Evolutionary conservation across 2,888 invertebrate genomes (phyloP), one percentile per base, ranked within the genome.

Genomic region (Cinara cedri): DNA sequence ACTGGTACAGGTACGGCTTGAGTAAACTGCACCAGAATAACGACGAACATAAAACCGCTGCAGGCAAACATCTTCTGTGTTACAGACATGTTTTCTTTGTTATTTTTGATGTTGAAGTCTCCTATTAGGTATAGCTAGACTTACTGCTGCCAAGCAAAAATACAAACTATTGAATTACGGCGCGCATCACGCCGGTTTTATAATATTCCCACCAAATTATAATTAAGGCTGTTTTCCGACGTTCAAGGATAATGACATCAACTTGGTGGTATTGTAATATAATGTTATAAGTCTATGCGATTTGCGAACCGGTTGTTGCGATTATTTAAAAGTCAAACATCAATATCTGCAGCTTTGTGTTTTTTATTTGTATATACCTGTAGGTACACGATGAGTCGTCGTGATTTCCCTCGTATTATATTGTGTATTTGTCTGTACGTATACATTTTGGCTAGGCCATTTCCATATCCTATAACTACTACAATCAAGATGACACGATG

Each of bases 81-180:
- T 26, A 24, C 42, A 70, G 70, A 70, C 78, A 78, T 70, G 70
- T 57, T 70, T 60, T 16, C 16, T 14, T 60, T 74, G 14, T 14
- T 60, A 9, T 49, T 46, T 49, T 62, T n/a, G n/a, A n/a, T n/a
- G 24, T 72, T 26, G 44, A 42, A 70, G 68, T 78, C 68, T 78
- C 68, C 68, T 34, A 6, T 34, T 70, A 70, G 42, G 49, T 60
- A 34, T 68, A 76, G 76, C 76, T 76, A 78, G 68, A 78, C 78
- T 70, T 57, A 60, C 57, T n/a, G 21, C 34, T 1, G 51, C 51
- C 34, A 26, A 42, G 21, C 42, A 16, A 42, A 42, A 68, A 60
- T 19, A 16, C 42, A 49, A 68, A 78, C 60, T 78, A 42, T 70
- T 57, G 10, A 16, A 16, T 26, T 1, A 8, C 13, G 21, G 16